Percentiles rank a stretch among this genome's conserved stretches.
Conservation (phyloP, 1,140 invertebrate genomes). For the Caenorhabditis briggsae region DNA sequence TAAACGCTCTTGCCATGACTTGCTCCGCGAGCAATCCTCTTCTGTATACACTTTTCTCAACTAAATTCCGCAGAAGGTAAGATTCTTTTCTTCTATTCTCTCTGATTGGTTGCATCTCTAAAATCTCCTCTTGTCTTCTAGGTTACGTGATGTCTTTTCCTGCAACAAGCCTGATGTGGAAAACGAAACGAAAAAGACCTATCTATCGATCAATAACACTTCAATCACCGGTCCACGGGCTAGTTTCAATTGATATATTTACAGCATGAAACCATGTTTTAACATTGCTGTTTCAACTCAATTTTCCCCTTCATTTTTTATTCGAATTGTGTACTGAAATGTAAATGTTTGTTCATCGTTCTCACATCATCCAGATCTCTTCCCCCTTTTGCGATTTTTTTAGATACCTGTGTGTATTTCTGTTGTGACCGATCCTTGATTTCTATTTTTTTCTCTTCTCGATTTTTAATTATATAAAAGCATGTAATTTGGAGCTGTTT, state of each 20-base stretch:
- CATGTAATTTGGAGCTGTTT: background rate
- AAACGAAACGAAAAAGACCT: constrained; percentile 29
- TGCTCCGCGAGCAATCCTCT: constrained; percentile 76
- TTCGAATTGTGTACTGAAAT: background rate
- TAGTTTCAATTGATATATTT: constrained; percentile 48
- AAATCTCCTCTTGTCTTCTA: constrained; percentile 9
- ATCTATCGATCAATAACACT: constrained; percentile 41
- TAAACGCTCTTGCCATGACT: constrained; percentile 76
- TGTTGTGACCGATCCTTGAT: background rate
- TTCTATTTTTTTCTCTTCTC: background rate
- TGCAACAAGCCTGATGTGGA: constrained; percentile 30
- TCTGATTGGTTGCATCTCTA: background rate
- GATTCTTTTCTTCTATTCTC: background rate
- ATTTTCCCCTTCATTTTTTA: background rate
- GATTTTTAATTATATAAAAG: background rate
- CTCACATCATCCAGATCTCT: constrained; percentile 1
- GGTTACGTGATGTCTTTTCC: constrained; percentile 37
- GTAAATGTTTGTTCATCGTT: background rate
- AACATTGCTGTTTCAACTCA: no score
- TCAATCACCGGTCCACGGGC: constrained; percentile 50
- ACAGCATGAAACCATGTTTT: background rate
- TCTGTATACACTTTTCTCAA: constrained; percentile 77
- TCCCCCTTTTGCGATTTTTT: background rate
- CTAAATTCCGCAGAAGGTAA: constrained; percentile 68
- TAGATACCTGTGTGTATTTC: background rate